Conservation (phyloP, 2,888 invertebrate species). For the Plemyria rubiginata region DNA sequence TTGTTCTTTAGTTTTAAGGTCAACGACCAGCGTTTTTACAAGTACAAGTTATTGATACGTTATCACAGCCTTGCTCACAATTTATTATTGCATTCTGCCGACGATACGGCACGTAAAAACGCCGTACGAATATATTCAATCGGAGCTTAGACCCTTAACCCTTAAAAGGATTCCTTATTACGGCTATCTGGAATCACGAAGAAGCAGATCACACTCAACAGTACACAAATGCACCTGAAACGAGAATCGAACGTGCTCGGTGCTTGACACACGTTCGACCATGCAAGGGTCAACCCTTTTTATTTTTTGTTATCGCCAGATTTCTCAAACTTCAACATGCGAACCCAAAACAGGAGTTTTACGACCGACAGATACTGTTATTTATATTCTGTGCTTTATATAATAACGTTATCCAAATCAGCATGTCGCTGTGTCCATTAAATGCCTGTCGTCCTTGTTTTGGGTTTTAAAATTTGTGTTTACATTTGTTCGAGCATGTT, state of each 20-base stretch:
- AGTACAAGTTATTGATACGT: not conserved
- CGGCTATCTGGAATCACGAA: constrained; percentile 29
- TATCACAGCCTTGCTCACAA: not conserved
- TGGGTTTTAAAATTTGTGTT: constrained; percentile 51
- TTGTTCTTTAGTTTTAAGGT: not conserved
- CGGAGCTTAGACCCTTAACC: constrained; percentile 24
- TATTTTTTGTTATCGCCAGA: constrained; percentile 9
- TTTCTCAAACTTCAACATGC: constrained; percentile 49
- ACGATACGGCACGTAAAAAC: constrained; percentile 20
- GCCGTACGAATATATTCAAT: constrained; percentile 16
- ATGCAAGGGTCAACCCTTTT: constrained; percentile 12
- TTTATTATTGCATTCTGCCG: constrained; percentile 4
- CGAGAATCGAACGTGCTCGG: constrained; percentile 19
- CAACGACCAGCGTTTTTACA: not conserved
- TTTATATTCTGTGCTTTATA: constrained; percentile 70
- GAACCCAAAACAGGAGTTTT: constrained; percentile 68
- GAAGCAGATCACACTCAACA: constrained; percentile 27
- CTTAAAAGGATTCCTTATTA: constrained; percentile 22
- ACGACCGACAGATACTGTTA: constrained; percentile 67
- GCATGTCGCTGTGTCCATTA: constrained; percentile 68
- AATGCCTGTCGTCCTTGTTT: constrained; percentile 62
- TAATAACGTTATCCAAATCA: constrained; percentile 72
- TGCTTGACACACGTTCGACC: constrained; percentile 15
- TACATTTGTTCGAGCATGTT: constrained; percentile 38
- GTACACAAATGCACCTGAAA: constrained; percentile 17